A percentile compares a stretch with the other conserved stretches of the same genome.
Conservation (phyloP, 2,888 invertebrate species). For the Trissolcus japonicus region DNA sequence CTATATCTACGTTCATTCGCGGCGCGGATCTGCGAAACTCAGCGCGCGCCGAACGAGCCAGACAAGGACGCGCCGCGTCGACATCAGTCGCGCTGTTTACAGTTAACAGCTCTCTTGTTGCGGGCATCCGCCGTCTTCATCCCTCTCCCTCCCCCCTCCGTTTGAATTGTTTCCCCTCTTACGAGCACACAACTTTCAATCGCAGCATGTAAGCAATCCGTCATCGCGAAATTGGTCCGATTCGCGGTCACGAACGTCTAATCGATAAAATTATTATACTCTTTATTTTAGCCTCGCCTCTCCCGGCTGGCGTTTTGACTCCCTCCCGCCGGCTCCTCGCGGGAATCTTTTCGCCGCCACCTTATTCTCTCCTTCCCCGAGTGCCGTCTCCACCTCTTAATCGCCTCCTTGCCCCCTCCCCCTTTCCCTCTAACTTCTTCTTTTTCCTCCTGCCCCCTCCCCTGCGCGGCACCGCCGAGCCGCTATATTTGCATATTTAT, state of each 20-base stretch:
- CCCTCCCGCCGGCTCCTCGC: conserved; percentile 18
- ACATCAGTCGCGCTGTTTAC: conserved; percentile 37
- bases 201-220: too few species aligned
- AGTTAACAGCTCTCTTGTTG: conserved; percentile 40
- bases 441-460: conserved; percentile 59
- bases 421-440: conserved; percentile 45
- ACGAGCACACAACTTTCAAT: too few species aligned
- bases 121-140: conserved; percentile 1
- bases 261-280: conserved; percentile 72
- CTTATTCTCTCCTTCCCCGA: conserved; percentile 24
- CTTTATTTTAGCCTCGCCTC: conserved; percentile 68
- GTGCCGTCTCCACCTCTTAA: conserved; percentile 6
- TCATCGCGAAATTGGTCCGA: neutral
- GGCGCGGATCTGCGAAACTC: conserved; percentile 39
- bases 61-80: conserved; percentile 41
- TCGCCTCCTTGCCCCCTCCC: conserved; percentile 4
- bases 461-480: conserved; percentile 59
- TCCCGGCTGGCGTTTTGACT: conserved; percentile 40
- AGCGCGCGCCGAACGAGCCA: conserved; percentile 2
- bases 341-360: conserved; percentile 51
- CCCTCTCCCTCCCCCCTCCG: too few species aligned
- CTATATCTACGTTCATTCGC: conserved; percentile 41
- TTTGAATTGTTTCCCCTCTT: too few species aligned
- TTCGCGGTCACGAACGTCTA: conserved; percentile 72
- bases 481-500: conserved; percentile 75